Percentiles rank a stretch among this genome's conserved stretches.
Conservation (phyloP, 2,888 invertebrate genomes). For the Eulithis prunata region DNA sequence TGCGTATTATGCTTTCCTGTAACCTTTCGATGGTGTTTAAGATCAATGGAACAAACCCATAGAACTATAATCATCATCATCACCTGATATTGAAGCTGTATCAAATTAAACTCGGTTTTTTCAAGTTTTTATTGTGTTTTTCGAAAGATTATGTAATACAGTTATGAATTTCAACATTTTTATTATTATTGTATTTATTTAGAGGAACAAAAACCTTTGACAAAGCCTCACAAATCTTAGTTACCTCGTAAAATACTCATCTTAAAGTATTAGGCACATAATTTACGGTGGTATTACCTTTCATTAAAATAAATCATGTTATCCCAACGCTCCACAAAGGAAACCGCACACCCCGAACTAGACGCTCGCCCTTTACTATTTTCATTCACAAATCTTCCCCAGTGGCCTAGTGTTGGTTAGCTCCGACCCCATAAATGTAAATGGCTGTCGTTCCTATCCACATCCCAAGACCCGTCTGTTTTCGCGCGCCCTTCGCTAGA, state of each 20-base stretch:
- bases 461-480: too few species aligned
- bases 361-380: slow-evolving; percentile 33
- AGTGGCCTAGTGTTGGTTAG: slow-evolving; percentile 16
- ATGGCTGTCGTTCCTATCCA: background rate
- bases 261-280: slow-evolving; percentile 18
- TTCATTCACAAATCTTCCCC: slow-evolving; percentile 39
- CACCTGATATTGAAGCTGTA: too few species aligned
- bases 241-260: slow-evolving; percentile 21
- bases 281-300: slow-evolving; percentile 23
- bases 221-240: slow-evolving; percentile 15
- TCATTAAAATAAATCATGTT: slow-evolving; percentile 33
- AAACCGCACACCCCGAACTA: slow-evolving; percentile 35
- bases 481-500: too few species aligned
- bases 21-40: background rate
- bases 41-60: too few species aligned
- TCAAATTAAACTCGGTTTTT: too few species aligned
- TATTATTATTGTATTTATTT: background rate
- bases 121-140: too few species aligned
- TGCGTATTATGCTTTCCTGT: background rate
- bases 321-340: slow-evolving; percentile 28
- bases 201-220: background rate
- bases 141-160: too few species aligned
- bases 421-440: background rate
- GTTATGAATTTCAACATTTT: too few species aligned
- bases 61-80: too few species aligned